Evolutionary conservation across 1,140 invertebrate species (phyloP).

Genomic region (Pseudomyrmex cubaensis): DNA sequence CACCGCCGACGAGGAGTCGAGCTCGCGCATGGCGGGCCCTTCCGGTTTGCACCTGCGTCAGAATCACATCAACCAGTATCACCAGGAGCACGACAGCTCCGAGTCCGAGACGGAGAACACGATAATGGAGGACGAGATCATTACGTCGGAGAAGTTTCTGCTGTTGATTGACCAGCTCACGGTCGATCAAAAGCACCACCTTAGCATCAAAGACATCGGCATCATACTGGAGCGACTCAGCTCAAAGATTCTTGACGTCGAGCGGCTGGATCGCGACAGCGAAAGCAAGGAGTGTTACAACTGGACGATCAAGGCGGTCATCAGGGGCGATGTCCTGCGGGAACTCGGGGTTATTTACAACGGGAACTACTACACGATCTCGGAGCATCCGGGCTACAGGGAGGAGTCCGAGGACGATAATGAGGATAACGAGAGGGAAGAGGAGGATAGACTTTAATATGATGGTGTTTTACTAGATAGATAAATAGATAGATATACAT

Average conservation of each 20-base stretch:
- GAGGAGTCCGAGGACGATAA: constrained; percentile 93
- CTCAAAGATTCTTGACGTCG: constrained; percentile 97
- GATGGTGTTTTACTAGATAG: constrained; percentile 82
- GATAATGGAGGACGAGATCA: constrained; percentile 94
- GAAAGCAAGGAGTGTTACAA: constrained; percentile 97
- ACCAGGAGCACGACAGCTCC: constrained; percentile 91
- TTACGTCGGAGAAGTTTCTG: constrained; percentile 96
- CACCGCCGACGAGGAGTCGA: constrained; percentile 85
- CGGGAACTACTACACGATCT: constrained; percentile 97
- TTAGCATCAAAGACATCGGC: constrained; percentile 97
- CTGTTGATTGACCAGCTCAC: constrained; percentile 96
- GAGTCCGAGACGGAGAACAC: constrained; percentile 97
- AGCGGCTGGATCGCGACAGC: constrained; percentile 94
- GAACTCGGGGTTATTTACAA: constrained; percentile 97
- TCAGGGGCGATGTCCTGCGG: constrained; percentile 94
- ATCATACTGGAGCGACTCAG: constrained; percentile 96
- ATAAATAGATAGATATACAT: constrained; percentile 78
- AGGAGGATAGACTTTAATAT: constrained; percentile 91
- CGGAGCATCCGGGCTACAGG: constrained; percentile 96
- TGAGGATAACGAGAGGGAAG: constrained; percentile 92
- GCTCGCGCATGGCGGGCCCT: constrained; percentile 73
- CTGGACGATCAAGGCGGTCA: constrained; percentile 97
- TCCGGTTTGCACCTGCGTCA: constrained; percentile 81
- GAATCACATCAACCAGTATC: constrained; percentile 77
- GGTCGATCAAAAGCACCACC: constrained; percentile 95